Evolutionary conservation across 2,888 invertebrate genomes (phyloP), one percentile per base, ranked within the genome.

Genomic region (Elgonia sp.): DNA sequence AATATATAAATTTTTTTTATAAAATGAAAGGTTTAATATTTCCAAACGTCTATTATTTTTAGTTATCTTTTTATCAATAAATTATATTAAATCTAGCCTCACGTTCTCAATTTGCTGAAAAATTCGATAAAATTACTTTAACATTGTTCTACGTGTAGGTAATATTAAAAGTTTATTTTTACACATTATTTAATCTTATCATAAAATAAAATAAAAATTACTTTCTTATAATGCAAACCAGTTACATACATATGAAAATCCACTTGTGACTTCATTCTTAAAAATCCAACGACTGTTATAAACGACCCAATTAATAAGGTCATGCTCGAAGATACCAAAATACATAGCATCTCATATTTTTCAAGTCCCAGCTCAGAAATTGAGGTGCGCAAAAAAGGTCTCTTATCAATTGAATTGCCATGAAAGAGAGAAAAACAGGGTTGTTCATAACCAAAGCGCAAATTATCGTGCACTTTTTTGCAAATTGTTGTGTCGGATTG

Each of bases 331-430:
- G 91, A 91, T 21, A 91, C 85, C 39, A 92, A 88, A 67, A 92
- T 87, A 16, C 91, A 91, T 8, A 92, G 57, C n/a, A 92, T 90
- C 69, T 92, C 91, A 87, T 92, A 92, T 88, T 90, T 92, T 73
- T 92, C 91, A 29, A 90, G 83, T n/a, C 92, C 92, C n/a, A 87
- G 42, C 4, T 81, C 67, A 18, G 67, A 77, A 63, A 82, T 81
- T 55, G 81, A 82, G 5, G 76, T n/a, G n/a, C 39, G 63, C 39
- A 42, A 72, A 55, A 65, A 29, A 8, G 29, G 14, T 55, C 42
- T 55, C 21, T 63, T 60, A 20, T 62, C 21, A 21, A 50, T 9
- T 0, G 62, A 50, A 6, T 57, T 72, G 21, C 29, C 29, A 18
- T 20, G 6, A 18, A n/a, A n/a, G n/a, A 18, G 14, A 42, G 9